phyloP scores from a whole-genome alignment of 2,888 invertebrate genomes.

The Sarcophaga rosellei region DNA sequence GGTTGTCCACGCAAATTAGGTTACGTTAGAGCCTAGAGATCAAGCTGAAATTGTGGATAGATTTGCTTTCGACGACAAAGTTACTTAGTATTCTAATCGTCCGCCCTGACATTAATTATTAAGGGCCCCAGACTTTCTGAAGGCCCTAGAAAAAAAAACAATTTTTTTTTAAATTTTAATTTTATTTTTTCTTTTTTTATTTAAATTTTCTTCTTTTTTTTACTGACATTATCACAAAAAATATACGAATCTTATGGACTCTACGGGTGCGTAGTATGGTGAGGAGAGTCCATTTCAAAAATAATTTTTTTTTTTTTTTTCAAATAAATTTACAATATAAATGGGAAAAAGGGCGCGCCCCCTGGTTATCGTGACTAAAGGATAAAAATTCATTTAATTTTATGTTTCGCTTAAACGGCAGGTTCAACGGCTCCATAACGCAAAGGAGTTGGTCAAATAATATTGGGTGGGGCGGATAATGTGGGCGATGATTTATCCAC shows the following conservation, averaged over 20 bases:
- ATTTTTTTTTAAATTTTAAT: not conserved
- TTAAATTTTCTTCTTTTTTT: constrained; percentile 52
- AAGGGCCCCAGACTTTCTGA: not conserved
- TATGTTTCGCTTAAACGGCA: constrained; percentile 74
- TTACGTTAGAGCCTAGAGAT: too few species aligned
- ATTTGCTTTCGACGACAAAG: not conserved
- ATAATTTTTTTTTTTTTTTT: not conserved
- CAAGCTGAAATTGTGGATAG: too few species aligned
- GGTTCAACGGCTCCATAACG: constrained; percentile 81
- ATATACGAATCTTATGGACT: constrained; percentile 56
- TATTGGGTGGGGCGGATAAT: constrained; percentile 77
- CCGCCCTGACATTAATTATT: too few species aligned
- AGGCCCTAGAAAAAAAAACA: not conserved
- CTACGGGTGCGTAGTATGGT: not conserved
- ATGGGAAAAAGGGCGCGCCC: too few species aligned
- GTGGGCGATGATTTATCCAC: constrained; percentile 80
- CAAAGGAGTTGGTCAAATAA: constrained; percentile 82
- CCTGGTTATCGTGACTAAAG: not conserved
- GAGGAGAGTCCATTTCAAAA: not conserved
- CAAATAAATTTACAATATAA: not conserved
- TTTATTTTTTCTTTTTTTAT: constrained; percentile 21
- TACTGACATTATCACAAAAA: constrained; percentile 69
- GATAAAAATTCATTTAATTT: constrained; percentile 28
- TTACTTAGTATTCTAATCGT: not conserved
- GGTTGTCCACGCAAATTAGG: too few species aligned